Percentiles rank a stretch among this genome's conserved stretches.
phyloP scores from a whole-genome alignment of 1,140 invertebrate species.

The Papilio glaucus region DNA sequence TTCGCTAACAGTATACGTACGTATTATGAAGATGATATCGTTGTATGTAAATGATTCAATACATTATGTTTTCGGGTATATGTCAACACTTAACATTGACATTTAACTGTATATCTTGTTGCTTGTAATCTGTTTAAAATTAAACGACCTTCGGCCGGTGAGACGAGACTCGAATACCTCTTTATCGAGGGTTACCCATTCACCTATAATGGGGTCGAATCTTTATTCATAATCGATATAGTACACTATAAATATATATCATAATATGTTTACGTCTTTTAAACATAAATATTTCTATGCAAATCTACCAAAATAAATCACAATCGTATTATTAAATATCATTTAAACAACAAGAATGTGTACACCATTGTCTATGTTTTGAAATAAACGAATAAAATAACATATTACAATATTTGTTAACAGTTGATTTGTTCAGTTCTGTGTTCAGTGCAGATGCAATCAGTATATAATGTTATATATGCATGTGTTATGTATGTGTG shows the following conservation, averaged over 20 bases:
- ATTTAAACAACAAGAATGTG: background rate
- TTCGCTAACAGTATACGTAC: slow-evolving; percentile 37
- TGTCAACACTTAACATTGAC: slow-evolving; percentile 9
- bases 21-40: background rate
- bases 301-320: background rate
- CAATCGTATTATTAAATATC: background rate
- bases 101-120: slow-evolving; percentile 16
- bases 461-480: too few species aligned
- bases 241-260: background rate
- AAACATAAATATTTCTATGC: background rate
- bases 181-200: background rate
- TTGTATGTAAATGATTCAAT: slow-evolving; percentile 1
- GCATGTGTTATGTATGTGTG: too few species aligned
- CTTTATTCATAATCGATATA: slow-evolving; percentile 20
- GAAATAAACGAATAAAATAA: too few species aligned
- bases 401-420: too few species aligned
- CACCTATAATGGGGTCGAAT: slow-evolving; percentile 12
- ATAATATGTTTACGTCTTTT: slow-evolving; percentile 2
- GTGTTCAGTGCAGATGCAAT: too few species aligned
- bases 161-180: slow-evolving; percentile 18
- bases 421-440: too few species aligned
- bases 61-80: background rate
- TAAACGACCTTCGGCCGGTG: slow-evolving; percentile 12
- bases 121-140: slow-evolving; percentile 9
- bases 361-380: too few species aligned